A percentile compares a stretch with the other conserved stretches of the same genome.
phyloP scores from a whole-genome alignment of 2,888 invertebrate species.

The Amiota communis region DNA sequence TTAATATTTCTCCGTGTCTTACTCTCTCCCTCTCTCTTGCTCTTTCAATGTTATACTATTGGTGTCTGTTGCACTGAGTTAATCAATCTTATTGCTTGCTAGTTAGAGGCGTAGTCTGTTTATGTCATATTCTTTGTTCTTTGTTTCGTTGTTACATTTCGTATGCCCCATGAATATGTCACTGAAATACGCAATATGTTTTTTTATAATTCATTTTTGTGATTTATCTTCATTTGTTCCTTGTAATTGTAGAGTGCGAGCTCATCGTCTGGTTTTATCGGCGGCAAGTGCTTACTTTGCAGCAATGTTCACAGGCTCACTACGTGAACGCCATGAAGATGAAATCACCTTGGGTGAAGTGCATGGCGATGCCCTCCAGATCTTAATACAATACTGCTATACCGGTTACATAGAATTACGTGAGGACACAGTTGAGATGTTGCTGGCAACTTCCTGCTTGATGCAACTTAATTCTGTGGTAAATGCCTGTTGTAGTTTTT shows the following conservation, averaged over 20 bases:
- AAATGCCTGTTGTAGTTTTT: slow-evolving; percentile 90
- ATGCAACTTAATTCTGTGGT: slow-evolving; percentile 90
- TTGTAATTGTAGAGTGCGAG: slow-evolving; percentile 77
- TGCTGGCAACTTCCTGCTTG: slow-evolving; percentile 90
- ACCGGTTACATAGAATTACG: slow-evolving; percentile 85
- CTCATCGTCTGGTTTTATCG: slow-evolving; percentile 90
- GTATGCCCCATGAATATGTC: no score
- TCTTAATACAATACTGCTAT: slow-evolving; percentile 92
- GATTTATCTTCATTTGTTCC: background rate
- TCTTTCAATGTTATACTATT: no score
- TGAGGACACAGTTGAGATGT: slow-evolving; percentile 92
- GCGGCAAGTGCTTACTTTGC: slow-evolving; percentile 96
- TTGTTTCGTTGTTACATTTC: no score
- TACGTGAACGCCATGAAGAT: slow-evolving; percentile 86
- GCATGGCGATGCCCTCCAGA: slow-evolving; percentile 88
- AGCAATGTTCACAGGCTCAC: slow-evolving; percentile 93
- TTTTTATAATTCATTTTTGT: background rate
- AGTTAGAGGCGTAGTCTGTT: no score
- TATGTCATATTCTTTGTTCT: no score
- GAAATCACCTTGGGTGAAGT: slow-evolving; percentile 90
- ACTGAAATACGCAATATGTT: background rate
- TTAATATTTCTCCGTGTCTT: no score
- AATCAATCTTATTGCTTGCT: no score
- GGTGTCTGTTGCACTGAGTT: no score
- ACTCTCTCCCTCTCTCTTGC: no score